Evolutionary conservation across 2,888 invertebrate genomes (phyloP), one percentile per base, ranked within the genome.

Genomic region (Meloe dianella): DNA sequence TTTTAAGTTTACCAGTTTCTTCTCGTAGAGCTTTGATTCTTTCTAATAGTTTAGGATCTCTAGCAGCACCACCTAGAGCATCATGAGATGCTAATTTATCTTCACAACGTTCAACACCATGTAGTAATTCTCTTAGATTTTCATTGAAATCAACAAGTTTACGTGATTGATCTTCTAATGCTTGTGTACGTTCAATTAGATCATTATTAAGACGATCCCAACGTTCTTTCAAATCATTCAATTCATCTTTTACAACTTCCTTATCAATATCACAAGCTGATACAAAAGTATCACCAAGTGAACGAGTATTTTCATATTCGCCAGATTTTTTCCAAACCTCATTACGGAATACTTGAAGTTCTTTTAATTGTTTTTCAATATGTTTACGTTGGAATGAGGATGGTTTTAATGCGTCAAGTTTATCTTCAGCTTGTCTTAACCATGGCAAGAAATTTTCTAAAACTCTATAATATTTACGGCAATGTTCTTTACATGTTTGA

Each of bases 281-380:
- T 61, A 97, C 87, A 86, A 97, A 94, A 0, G 94, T 91, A 77
- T 96, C 96, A 0, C 97, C 97, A 3, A 94, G 85, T 0, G 91
- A 91, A 79, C 91, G 90, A 73, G 93, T 92, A 82, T 93, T 94
- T 78, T 97, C 97, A 77, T 92, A 96, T 83, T 97, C 97, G 10
- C 96, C 96, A 14, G 95, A 93, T 78, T 93, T 94, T 82, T 96
- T 95, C 92, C 96, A 94, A 0, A 97, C 91, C 77, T 97, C 97
- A 78, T 96, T 96, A 75, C 96, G 90, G 86, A 97, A 93, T 60
- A 89, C 89, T 78, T 96, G 95, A 64, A 97, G 85, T 76, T 97
- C 96, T 62, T 92, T 91, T 5, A 97, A 85, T 80, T 96, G 95
- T 74, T 92, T 92, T 79, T 95, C 95, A 17, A 96, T 90, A 75